A percentile compares a stretch with the other conserved stretches of the same genome.
These are phyloP conservation scores for Bombus picipes DNA, from an alignment of 1,140 invertebrate genomes.

Conservation along the genomic window DNA sequence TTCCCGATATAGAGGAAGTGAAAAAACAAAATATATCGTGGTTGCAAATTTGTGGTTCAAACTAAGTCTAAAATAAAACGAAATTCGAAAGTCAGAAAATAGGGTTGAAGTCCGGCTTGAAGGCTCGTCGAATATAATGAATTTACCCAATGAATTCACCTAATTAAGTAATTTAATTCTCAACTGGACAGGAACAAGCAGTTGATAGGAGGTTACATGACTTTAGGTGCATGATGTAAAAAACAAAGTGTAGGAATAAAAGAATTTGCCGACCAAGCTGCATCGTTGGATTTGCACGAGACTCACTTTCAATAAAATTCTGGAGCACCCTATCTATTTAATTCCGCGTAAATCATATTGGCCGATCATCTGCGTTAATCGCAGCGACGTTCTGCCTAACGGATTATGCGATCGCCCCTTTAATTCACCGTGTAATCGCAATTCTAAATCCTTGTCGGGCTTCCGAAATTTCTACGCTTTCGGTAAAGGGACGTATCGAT, in stretches of 20 bases:
- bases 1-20: not conserved
- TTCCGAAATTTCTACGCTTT: no score
- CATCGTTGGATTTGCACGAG: not conserved
- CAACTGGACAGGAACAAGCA: not conserved
- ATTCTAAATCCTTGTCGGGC: no score
- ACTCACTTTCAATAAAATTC: not conserved
- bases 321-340: not conserved
- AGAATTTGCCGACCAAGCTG: not conserved
- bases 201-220: no score
- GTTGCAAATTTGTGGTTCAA: no score
- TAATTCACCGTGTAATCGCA: no score
- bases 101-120: no score
- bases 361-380: not conserved
- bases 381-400: not conserved
- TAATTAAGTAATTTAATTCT: not conserved
- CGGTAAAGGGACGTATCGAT: constrained; percentile 22
- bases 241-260: no score
- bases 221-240: no score
- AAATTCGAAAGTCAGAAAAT: not conserved
- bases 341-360: not conserved
- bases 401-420: not conserved
- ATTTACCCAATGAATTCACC: not conserved
- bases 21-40: no score
- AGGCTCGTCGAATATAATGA: not conserved
- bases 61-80: no score